A percentile compares a stretch with the other conserved stretches of the same genome.
phyloP scores from a whole-genome alignment of 2,113 vertebrate species.

The Rhadina sibilatrix region DNA sequence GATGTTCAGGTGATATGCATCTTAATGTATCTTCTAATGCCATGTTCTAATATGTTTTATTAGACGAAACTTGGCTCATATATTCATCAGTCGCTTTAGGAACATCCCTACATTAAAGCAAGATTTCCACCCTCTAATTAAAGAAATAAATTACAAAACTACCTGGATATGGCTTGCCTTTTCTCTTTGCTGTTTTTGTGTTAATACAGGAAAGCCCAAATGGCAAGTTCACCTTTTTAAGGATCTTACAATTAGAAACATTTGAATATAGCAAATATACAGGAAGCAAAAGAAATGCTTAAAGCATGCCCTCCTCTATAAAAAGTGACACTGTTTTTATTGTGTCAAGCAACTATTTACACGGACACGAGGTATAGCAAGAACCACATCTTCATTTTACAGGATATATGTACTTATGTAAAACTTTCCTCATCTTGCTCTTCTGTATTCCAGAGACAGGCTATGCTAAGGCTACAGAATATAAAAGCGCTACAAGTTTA shows the following conservation, averaged over 20 bases:
- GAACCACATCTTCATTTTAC: neutral
- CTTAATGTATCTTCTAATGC: neutral
- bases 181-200: neutral
- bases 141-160: neutral
- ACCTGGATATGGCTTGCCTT: neutral
- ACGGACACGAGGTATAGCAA: neutral
- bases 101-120: neutral
- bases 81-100: neutral
- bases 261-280: neutral
- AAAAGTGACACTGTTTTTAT: neutral
- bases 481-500: neutral
- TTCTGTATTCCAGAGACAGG: neutral
- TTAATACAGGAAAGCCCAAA: neutral
- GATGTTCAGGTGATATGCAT: neutral
- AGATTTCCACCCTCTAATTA: neutral
- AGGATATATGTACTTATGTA: rapidly evolving
- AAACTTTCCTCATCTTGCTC: neutral
- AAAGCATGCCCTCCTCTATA: neutral
- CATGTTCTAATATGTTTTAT: neutral
- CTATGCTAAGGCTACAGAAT: neutral
- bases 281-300: neutral
- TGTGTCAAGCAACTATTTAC: neutral
- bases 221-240: neutral
- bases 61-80: neutral
- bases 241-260: neutral